Percentiles rank a stretch among this genome's conserved stretches.
These are phyloP conservation scores for Eleginops maclovinus DNA, from an alignment of 2,113 vertebrate genomes.

Conservation along the genomic window DNA sequence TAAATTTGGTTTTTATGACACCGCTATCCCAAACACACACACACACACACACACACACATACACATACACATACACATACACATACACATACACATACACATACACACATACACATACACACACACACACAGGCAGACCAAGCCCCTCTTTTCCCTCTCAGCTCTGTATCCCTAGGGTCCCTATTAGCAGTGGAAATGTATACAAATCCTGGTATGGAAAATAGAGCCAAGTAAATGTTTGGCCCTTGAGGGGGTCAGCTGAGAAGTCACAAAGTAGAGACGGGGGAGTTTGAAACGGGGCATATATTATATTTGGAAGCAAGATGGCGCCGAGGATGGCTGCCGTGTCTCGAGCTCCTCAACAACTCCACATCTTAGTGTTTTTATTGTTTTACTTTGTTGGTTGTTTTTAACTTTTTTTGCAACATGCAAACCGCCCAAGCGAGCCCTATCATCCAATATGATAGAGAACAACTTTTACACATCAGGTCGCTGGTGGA, in stretches of 20 bases:
- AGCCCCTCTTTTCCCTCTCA: background rate
- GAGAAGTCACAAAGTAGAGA: conserved; percentile 32
- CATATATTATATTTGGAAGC: conserved; percentile 46
- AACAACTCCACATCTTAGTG: too few species aligned
- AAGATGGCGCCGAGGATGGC: too few species aligned
- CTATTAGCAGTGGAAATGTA: conserved; percentile 34
- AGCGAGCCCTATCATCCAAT: too few species aligned
- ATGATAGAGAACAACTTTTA: too few species aligned
- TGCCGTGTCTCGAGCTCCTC: too few species aligned
- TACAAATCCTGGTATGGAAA: conserved; percentile 31
- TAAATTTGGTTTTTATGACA: conserved; percentile 50
- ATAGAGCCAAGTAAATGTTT: conserved; percentile 31
- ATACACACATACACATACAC: too few species aligned
- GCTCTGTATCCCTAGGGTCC: background rate
- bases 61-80: background rate
- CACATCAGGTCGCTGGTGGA: too few species aligned
- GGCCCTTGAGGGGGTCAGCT: conserved; percentile 18
- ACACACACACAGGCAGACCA: background rate
- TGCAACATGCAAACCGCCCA: too few species aligned
- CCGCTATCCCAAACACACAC: conserved; percentile 10
- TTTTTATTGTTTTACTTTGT: too few species aligned
- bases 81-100: background rate
- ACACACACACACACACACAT: background rate
- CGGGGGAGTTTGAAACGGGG: conserved; percentile 20
- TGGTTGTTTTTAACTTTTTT: too few species aligned